These are phyloP conservation scores for Amphilophus citrinellus DNA, from an alignment of 2,113 vertebrate genomes.

Conservation along the genomic window DNA sequence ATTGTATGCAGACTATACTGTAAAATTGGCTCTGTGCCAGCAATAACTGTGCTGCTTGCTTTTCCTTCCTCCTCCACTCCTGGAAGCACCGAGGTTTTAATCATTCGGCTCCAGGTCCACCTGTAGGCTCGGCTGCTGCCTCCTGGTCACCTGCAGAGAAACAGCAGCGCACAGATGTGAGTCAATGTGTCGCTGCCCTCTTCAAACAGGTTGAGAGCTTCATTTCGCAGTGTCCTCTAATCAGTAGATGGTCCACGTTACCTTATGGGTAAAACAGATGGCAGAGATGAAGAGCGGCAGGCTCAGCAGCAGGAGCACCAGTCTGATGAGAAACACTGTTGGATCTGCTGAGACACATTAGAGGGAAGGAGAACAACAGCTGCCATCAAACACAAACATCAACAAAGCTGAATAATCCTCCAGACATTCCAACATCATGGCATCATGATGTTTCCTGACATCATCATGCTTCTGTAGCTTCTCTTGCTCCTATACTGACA, in stretches of 20 bases:
- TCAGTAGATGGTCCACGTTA: neutral
- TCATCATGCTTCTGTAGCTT: too few species aligned
- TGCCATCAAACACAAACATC: neutral
- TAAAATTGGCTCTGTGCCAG: too few species aligned
- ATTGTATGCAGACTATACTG: too few species aligned
- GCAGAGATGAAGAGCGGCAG: neutral
- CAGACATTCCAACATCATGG: too few species aligned
- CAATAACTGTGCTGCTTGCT: neutral
- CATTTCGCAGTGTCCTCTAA: neutral
- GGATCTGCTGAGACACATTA: conserved; percentile 11
- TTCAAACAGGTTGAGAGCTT: neutral
- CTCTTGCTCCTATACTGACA: too few species aligned
- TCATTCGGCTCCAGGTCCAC: neutral
- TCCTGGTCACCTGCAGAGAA: neutral
- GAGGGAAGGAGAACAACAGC: too few species aligned
- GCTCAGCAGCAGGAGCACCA: neutral
- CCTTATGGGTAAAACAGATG: neutral
- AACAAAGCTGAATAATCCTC: too few species aligned
- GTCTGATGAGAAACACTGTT: neutral
- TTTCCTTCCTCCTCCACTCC: neutral
- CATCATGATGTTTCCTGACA: too few species aligned
- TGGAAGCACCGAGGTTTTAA: neutral
- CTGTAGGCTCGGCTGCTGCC: neutral
- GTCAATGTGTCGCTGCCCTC: neutral
- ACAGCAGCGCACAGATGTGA: neutral